Base-by-base conservation (phyloP, 2,888 invertebrate genomes). In the Sphecodes monilicornis region DNA sequence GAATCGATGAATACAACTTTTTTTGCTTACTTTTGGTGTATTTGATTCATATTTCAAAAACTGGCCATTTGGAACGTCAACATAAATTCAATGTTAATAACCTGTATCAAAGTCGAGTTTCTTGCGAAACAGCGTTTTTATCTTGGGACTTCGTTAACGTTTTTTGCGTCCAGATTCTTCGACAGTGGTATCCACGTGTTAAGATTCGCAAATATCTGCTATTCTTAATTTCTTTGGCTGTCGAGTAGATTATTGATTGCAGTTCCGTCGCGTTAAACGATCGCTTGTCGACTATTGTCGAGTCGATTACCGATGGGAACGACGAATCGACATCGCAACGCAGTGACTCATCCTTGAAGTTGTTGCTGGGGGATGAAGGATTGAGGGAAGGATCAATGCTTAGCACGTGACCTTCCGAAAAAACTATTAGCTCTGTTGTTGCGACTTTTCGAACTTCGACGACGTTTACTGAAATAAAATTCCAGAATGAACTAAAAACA, bases 341-440 rank as follows among this genome's bases (percentile, higher is more conserved):
- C 80, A 46, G 72, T 85, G 87, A 87, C 76, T 86, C 86, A 82
- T 87, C 85, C 74, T 43, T 26, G 77, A 77, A 71, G 32, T 43
- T 60, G 1, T 74, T n/a, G 68, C n/a, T 8, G 54, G 50, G 69
- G 82, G 84, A 72, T 80, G 79, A 74, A 79, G 80, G 75, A 39
- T 60, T 70, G 74, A 54, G 80, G 69, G 41, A 78, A 54, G 68
- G 74, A 80, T 83, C 69, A n/a, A 57, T 26, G 57, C 26, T 70
- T 73, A 60, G 77, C 84, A 78, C 80, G 71, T 79, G 87, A 81
- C 81, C 73, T 43, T 50, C 16, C 77, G 64, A 71, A 70, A 32
- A 70, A 84, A 46, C 70, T 3, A n/a, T 11, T 72, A 66, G 66
- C 76, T 80, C 70, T 46, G 78, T 85, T 82, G 76, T 78, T 76